Percentiles rank a stretch among this genome's conserved stretches.
Evolutionary conservation across 2,113 vertebrate species (phyloP).

Genomic region (Noctilio leporinus): DNA sequence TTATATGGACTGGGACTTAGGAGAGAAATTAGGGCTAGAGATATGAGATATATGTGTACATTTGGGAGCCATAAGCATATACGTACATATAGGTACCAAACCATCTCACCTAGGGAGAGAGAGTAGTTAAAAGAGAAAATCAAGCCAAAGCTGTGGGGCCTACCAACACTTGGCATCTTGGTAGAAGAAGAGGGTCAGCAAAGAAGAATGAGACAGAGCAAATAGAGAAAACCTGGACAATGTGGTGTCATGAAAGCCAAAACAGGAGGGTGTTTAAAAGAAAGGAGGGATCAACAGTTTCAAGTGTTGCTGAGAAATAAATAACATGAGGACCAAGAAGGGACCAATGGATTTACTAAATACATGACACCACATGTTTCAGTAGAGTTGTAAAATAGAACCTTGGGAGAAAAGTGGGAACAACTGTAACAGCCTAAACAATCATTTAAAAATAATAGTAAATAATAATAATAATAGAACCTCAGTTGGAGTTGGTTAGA

Average conservation of each 20-base stretch:
- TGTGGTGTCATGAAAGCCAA: neutral
- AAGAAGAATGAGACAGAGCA: neutral
- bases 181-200: neutral
- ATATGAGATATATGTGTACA: too few species aligned
- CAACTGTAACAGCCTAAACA: too few species aligned
- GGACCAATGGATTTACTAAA: neutral
- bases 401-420: too few species aligned
- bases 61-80: neutral
- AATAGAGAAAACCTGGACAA: neutral
- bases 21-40: too few species aligned
- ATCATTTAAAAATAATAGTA: too few species aligned
- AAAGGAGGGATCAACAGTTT: too few species aligned
- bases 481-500: neutral
- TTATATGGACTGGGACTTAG: neutral
- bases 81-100: neutral
- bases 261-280: too few species aligned
- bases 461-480: neutral
- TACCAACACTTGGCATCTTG: neutral
- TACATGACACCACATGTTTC: neutral
- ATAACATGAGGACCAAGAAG: neutral
- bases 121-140: neutral
- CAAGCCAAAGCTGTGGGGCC: neutral
- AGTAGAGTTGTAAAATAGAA: neutral
- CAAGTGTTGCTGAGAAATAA: neutral
- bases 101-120: neutral